Conservation (phyloP, 2,113 vertebrate genomes). For the Sceloporus undulatus region DNA sequence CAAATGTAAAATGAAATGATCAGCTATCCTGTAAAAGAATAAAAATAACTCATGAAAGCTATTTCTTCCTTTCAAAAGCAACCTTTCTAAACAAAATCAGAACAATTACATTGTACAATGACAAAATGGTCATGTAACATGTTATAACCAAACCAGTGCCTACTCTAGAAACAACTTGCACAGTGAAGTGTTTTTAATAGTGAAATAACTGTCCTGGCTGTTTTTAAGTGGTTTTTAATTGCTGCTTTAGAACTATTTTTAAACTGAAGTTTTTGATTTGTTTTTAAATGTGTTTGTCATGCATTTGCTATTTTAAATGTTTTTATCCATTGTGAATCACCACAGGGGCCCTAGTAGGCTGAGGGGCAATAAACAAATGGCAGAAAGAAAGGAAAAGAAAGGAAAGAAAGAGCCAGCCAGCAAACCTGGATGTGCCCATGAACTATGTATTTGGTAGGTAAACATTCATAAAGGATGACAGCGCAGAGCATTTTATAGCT, state of each 20-base stretch:
- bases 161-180: not conserved
- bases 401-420: no score
- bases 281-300: no score
- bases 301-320: no score
- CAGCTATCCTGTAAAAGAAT: no score
- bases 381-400: no score
- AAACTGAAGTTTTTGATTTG: constrained; percentile 40
- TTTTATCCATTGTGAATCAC: no score
- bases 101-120: constrained; percentile 39
- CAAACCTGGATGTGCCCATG: constrained; percentile 44
- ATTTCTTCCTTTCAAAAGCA: not conserved
- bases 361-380: no score
- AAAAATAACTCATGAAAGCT: not conserved
- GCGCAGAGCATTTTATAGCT: constrained; percentile 53
- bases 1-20: not conserved
- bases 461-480: constrained; percentile 58
- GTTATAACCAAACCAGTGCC: constrained; percentile 41
- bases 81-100: not conserved
- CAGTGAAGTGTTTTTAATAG: no score
- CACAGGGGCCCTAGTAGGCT: no score
- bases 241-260: constrained; percentile 5
- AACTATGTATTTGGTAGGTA: constrained; percentile 64
- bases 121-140: not conserved
- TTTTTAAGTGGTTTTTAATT: no score
- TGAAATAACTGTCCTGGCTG: no score